Base-by-base conservation (phyloP, 2,113 vertebrate species). In the Patagioenas fasciata region DNA sequence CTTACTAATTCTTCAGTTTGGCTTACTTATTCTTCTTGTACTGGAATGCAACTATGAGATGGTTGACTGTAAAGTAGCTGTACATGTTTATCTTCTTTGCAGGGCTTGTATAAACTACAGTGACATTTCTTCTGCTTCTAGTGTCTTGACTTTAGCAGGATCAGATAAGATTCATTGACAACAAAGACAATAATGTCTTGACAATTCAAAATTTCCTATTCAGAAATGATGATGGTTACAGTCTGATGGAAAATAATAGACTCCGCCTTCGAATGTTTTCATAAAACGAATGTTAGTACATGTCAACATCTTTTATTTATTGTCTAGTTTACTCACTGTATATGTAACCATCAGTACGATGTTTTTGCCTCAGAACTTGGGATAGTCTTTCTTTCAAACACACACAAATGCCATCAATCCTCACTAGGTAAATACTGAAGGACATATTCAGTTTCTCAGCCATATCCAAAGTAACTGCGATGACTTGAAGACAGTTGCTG, bases 381-480 rank as follows among this genome's bases (percentile, higher is more conserved):
- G 11, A 29, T 18, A 17, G 10, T 32, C 5, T 47, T 75, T 47
- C 40, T 65, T 75, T 40, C 40, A 85, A 79, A 82, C 11, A 34
- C 16, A 29, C 32, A 47, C 6, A 66, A 80, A 56, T 3, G 0
- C 12, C 56, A 70, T 31, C 24, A 88, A 32, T 0, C 0, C 5
- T 85, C 14, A 47, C 77, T 61, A 66, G 32, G 26, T 10, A 62
- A 54, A 57, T 53, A 44, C 8, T 65, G 24, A 75, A 84, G 14
- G 20, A 29, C 11, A n/a, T 28, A 28, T 15, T 60, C 50, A 40
- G 14, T 71, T 85, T 77, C 67, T 72, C 42, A 80, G 3, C 20
- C 24, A 34, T 31, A 19, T 6, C 15, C 23, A 31, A 62, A 13
- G 38, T 32, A 85, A 85, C 19, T 23, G 15, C 29, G 86, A 25